phyloP scores from a whole-genome alignment of 2,113 vertebrate genomes.

The Zapus hudsonius region DNA sequence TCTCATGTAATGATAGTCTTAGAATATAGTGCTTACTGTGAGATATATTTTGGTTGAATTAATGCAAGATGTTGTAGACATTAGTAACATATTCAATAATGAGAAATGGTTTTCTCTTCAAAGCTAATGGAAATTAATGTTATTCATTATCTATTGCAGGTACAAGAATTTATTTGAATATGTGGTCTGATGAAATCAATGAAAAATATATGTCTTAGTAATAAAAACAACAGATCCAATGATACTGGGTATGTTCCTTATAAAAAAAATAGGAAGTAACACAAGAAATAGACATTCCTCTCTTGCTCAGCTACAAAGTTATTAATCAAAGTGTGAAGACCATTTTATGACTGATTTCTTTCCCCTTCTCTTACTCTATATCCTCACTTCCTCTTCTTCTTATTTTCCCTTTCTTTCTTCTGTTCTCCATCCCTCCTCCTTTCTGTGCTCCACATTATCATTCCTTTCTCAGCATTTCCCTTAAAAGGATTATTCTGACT shows the following conservation, averaged over 20 bases:
- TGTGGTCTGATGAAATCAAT: background rate
- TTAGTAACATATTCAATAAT: background rate
- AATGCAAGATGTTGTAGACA: background rate
- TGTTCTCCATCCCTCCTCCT: too few relatives aligned
- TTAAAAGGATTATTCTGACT: too few relatives aligned
- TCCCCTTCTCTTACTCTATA: background rate
- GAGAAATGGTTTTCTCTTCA: background rate
- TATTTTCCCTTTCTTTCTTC: too few relatives aligned
- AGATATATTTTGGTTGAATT: background rate
- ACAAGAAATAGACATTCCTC: background rate
- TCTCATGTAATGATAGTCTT: background rate
- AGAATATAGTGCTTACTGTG: background rate
- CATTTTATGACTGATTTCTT: background rate
- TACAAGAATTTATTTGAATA: background rate
- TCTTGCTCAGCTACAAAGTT: background rate
- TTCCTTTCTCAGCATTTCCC: too few relatives aligned
- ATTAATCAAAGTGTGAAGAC: fast-evolving
- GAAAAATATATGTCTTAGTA: background rate
- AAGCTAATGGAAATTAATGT: too few relatives aligned
- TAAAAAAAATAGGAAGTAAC: background rate
- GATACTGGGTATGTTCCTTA: background rate
- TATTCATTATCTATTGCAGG: background rate
- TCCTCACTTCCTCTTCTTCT: too few relatives aligned
- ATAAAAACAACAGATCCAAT: background rate
- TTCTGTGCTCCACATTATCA: too few relatives aligned